Evolutionary conservation across 2,113 vertebrate genomes (phyloP), one percentile per base, ranked within the genome.

Genomic region (Dendropsophus ebraccatus): DNA sequence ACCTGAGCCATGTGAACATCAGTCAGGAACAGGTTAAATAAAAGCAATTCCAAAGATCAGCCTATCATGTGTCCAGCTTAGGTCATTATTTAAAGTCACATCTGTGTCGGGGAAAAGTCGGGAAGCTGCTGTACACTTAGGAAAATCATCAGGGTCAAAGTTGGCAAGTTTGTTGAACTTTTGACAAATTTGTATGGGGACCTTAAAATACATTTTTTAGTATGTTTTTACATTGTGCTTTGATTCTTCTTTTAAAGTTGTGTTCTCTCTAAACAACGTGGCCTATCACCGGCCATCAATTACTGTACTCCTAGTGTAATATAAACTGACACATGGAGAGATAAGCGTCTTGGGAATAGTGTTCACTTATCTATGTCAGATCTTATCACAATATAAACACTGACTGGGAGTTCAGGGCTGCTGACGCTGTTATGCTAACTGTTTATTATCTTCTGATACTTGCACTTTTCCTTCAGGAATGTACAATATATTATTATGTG

Each of bases 351-450:
- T 41, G 54, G 35, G 50, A 62, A 37, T 62, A 45, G 10, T 25
- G 49, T 28, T 80, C 54, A 45, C 32, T 45, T 80, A 80, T 54
- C 77, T 45, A 23, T 80, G 56, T n/a, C 32, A 60, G 50, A 62
- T 41, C 77, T 62, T 62, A 45, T 80, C 54, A 56, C 54, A 32
- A 32, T 60, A 41, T 60, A 80, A 80, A 62, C 77, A 60, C 56
- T 80, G 19, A 16, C 54, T 62, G 77, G 77, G 52, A 80, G 21
- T 60, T 62, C 54, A 62, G 16, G 52, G 14, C 32, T 37, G 32
- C 76, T 35, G 28, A 58, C 50, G 76, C 28, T 74, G 2, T 79
- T 54, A 58, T 79, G 50, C 50, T 78, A 21, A 56, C 76, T 56
- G 52, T 56, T 79, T 79, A 54, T 37, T 54, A 30, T 76, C 28